These are phyloP conservation scores for Apomyelois bistriatella DNA, from an alignment of 2,888 invertebrate species.

Conservation along the genomic window DNA sequence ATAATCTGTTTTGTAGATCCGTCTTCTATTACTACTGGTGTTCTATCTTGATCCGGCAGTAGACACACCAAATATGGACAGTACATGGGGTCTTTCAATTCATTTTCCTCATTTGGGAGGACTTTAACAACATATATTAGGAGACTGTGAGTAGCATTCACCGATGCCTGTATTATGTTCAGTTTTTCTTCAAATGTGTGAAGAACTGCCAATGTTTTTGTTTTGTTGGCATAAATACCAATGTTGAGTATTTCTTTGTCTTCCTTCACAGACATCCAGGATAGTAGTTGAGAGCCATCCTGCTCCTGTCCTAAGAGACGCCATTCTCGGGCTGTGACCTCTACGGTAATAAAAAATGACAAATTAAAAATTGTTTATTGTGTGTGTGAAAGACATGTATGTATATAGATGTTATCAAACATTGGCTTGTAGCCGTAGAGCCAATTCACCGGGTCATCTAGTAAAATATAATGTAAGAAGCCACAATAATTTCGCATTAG, in stretches of 20 bases:
- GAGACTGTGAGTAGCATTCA: slow-evolving; percentile 84
- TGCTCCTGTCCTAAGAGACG: slow-evolving; percentile 90
- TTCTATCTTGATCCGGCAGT: slow-evolving; percentile 56
- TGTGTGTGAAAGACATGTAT: too few species aligned
- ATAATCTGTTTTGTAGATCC: slow-evolving; percentile 86
- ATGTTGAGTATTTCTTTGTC: slow-evolving; percentile 62
- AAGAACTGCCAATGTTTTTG: slow-evolving; percentile 80
- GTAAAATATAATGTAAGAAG: too few species aligned
- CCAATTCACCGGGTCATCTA: too few species aligned
- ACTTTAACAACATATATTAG: slow-evolving; percentile 85
- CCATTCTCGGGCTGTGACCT: slow-evolving; percentile 86
- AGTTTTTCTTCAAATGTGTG: slow-evolving; percentile 81
- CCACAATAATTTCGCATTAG: too few species aligned
- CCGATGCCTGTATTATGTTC: slow-evolving; percentile 89
- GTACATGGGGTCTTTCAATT: slow-evolving; percentile 71
- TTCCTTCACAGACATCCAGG: slow-evolving; percentile 78
- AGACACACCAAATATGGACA: slow-evolving; percentile 83
- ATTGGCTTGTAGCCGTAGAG: too few species aligned
- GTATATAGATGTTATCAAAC: too few species aligned
- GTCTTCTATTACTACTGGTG: slow-evolving; percentile 63
- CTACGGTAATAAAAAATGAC: slow-evolving; percentile 47
- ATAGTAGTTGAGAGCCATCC: slow-evolving; percentile 85
- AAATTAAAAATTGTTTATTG: neutral
- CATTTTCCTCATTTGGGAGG: slow-evolving; percentile 44
- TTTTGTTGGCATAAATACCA: slow-evolving; percentile 81